These are phyloP conservation scores for Lates calcarifer DNA, from an alignment of 2,113 vertebrate genomes.

Conservation along the genomic window DNA sequence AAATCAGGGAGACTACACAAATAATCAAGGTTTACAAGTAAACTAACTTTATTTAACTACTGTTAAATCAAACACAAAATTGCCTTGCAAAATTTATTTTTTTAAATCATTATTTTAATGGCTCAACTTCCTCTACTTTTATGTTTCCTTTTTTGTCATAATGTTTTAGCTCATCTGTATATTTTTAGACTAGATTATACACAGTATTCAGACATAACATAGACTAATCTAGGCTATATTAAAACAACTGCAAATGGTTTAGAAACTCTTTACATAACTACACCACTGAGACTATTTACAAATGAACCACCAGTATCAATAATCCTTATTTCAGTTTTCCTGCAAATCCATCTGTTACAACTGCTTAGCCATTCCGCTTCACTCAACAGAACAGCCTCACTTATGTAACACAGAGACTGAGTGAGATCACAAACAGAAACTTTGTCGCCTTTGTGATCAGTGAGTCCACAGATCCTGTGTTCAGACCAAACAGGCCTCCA, in stretches of 20 bases:
- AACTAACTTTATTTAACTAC: no score
- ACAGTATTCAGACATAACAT: neutral
- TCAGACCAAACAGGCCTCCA: slow-evolving; percentile 67
- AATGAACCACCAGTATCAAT: neutral
- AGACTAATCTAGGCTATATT: neutral
- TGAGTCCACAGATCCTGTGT: slow-evolving; percentile 61
- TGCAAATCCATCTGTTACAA: neutral
- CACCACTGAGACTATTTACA: neutral
- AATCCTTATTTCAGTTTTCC: neutral
- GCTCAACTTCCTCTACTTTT: no score
- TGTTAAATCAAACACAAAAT: no score
- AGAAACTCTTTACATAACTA: slow-evolving; percentile 17
- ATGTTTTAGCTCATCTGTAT: neutral
- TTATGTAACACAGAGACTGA: neutral
- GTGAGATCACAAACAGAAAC: slow-evolving; percentile 22
- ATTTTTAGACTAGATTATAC: neutral
- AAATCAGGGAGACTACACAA: no score
- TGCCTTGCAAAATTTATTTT: no score
- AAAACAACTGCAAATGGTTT: neutral
- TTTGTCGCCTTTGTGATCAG: neutral
- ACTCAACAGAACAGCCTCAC: neutral
- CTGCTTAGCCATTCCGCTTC: neutral
- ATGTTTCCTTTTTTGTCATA: no score
- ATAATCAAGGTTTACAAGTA: no score
- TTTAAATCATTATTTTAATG: no score